Evolutionary conservation across 2,113 vertebrate species (phyloP), one percentile per base, ranked within the genome.

Genomic region (Gnathochromis pfefferi): DNA sequence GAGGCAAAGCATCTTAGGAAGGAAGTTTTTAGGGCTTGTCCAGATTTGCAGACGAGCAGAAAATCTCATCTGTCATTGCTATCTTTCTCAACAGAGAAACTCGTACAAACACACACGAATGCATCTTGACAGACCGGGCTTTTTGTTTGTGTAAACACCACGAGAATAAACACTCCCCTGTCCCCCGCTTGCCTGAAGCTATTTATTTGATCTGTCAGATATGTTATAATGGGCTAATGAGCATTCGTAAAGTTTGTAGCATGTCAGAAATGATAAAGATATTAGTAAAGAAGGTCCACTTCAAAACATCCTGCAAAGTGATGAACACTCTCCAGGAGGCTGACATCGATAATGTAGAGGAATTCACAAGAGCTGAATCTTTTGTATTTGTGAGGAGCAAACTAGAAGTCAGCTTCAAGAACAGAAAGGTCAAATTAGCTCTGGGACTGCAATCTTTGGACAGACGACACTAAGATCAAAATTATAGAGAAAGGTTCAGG

Each of bases 101-200:
- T 40, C 54, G 53, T 81, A 84, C 57, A 87, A 80, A 85, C 70
- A 83, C 80, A 87, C 31, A 87, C 73, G 82, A 86, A 84, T 87
- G 80, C 21, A 3, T 68, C 80, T 63, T 60, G 63, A 80, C 57
- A 83, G 79, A 87, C 26, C 42, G 55, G 58, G 84, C 49, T 83
- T 85, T 87, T 75, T 83, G 78, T 89, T 88, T 93, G 68, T 45
- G 65, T 91, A 63, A 89, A 92, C 84, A 28, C 85, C 42, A 16
- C 54, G 26, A 82, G 63, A 83, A 60, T 85, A 88, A 93, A 83
- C 82, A 57, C 80, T 60, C 23, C 53, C 26, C 58, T 89, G 81
- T 58, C 57, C 58, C 7, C 38, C 11, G 21, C 83, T 45, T 82
- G 31, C 40, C 80, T 73, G 13, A 73, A 60, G 45, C n/a, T 80